These are phyloP conservation scores for Bostrychus sinensis DNA, from an alignment of 2,113 vertebrate species.

Conservation along the genomic window DNA sequence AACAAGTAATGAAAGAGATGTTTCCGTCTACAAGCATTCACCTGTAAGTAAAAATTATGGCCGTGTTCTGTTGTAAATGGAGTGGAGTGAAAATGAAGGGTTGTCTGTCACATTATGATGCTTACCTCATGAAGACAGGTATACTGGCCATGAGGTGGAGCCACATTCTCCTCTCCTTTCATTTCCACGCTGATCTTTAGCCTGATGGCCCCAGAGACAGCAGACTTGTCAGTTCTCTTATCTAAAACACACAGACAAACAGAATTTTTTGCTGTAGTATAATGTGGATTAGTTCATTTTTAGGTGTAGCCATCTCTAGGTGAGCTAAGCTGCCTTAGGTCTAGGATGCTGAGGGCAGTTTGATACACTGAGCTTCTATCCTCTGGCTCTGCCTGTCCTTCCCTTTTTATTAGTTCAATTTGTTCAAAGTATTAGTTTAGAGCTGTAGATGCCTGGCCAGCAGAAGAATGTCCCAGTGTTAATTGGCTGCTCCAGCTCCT, in stretches of 20 bases:
- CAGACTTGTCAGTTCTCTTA: slow-evolving; percentile 96
- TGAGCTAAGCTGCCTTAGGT: too few relatives aligned
- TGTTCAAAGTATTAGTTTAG: too few relatives aligned
- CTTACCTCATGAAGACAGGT: slow-evolving; percentile 97
- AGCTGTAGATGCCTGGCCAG: too few relatives aligned
- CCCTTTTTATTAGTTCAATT: too few relatives aligned
- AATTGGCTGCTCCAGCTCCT: too few relatives aligned
- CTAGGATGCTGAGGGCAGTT: too few relatives aligned
- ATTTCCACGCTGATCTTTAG: slow-evolving; percentile 97
- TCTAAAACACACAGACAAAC: slow-evolving; percentile 74
- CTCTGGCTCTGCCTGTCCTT: too few relatives aligned
- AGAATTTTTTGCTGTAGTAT: background rate
- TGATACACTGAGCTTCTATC: too few relatives aligned
- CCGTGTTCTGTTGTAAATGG: background rate
- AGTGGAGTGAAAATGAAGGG: background rate
- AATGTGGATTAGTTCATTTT: too few relatives aligned
- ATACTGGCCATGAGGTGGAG: slow-evolving; percentile 95
- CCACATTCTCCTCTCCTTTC: slow-evolving; percentile 96
- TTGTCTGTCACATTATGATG: background rate
- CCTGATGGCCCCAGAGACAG: slow-evolving; percentile 94
- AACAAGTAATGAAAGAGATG: slow-evolving; percentile 8
- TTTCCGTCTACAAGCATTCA: background rate
- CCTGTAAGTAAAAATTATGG: slow-evolving; percentile 7
- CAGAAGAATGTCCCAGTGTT: too few relatives aligned
- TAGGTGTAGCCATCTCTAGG: too few relatives aligned